Conservation (phyloP, 35 echinoderm and acorn worm genomes). For the Patiria miniata region DNA sequence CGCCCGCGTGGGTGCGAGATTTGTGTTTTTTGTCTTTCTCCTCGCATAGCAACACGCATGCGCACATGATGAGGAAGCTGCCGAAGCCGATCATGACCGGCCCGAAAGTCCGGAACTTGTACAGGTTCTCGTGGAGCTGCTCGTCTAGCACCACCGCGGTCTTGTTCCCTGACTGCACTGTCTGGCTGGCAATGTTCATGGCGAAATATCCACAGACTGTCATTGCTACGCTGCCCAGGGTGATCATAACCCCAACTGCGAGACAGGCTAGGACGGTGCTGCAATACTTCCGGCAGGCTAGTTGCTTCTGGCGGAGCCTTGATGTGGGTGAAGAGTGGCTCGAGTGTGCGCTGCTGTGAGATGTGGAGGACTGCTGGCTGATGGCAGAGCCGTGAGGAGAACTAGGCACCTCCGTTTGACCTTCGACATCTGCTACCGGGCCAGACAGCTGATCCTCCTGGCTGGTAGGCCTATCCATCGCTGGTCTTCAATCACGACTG, state of each 20-base stretch:
- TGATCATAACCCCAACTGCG: constrained; percentile 56
- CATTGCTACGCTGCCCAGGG: constrained; percentile 78
- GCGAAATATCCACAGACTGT: constrained; percentile 83
- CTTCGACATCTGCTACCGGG: not conserved
- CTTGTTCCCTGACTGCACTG: constrained; percentile 41
- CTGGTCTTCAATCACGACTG: not conserved
- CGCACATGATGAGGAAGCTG: constrained; percentile 72
- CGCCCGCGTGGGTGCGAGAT: constrained; percentile 17
- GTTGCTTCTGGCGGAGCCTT: not conserved
- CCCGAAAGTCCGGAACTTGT: constrained; percentile 71
- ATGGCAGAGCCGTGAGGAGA: not conserved
- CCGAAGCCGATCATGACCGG: constrained; percentile 79
- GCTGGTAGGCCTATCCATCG: not conserved
- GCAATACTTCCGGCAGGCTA: constrained; percentile 26
- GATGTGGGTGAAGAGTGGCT: not conserved
- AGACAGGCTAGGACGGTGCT: constrained; percentile 60
- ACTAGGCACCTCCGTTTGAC: not conserved
- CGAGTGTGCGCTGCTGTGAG: not conserved
- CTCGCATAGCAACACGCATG: constrained; percentile 85
- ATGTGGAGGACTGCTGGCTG: not conserved
- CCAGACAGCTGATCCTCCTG: not conserved
- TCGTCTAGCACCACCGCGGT: constrained; percentile 56
- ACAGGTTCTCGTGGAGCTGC: constrained; percentile 39
- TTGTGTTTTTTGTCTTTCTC: constrained; percentile 55
- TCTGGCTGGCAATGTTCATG: constrained; percentile 51